Percentiles rank a stretch among this genome's conserved stretches.
phyloP scores from a whole-genome alignment of 2,797 vertebrate species.

The Rhinogobio ventralis region DNA sequence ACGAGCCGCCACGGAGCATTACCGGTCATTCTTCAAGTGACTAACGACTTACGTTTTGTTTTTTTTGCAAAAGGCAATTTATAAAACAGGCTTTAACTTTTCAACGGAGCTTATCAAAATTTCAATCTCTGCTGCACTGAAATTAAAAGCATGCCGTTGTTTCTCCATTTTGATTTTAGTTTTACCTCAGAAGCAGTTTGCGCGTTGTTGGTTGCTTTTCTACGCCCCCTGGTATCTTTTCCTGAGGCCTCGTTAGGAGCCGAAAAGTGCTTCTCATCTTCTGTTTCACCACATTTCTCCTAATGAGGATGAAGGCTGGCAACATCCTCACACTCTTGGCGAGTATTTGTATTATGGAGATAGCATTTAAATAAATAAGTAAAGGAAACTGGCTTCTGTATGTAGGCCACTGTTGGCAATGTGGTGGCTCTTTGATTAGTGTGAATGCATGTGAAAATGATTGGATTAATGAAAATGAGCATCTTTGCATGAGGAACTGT shows the following conservation, averaged over 20 bases:
- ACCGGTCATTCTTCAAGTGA: no score
- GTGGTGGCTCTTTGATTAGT: slow-evolving; percentile 72
- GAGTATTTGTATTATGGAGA: slow-evolving; percentile 53
- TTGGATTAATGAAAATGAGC: background rate
- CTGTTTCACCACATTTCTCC: slow-evolving; percentile 39
- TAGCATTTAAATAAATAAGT: slow-evolving; percentile 48
- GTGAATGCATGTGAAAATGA: slow-evolving; percentile 45
- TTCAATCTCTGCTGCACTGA: no score
- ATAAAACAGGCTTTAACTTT: no score
- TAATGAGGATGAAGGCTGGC: slow-evolving; percentile 71
- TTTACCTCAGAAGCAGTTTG: no score
- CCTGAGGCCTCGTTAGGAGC: slow-evolving; percentile 66
- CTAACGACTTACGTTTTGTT: no score
- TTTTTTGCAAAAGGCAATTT: no score
- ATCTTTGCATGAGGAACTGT: background rate
- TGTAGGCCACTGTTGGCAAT: slow-evolving; percentile 66
- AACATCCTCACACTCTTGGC: slow-evolving; percentile 54
- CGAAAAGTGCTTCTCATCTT: slow-evolving; percentile 39
- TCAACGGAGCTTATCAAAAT: no score
- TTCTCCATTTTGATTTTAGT: no score
- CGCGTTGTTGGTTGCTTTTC: no score
- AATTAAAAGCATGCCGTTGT: no score
- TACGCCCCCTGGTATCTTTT: no score
- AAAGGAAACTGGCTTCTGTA: slow-evolving; percentile 62
- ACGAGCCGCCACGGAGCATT: no score